Evolutionary conservation across 2,797 vertebrate species (phyloP).

Genomic region (Syngnathus acus): DNA sequence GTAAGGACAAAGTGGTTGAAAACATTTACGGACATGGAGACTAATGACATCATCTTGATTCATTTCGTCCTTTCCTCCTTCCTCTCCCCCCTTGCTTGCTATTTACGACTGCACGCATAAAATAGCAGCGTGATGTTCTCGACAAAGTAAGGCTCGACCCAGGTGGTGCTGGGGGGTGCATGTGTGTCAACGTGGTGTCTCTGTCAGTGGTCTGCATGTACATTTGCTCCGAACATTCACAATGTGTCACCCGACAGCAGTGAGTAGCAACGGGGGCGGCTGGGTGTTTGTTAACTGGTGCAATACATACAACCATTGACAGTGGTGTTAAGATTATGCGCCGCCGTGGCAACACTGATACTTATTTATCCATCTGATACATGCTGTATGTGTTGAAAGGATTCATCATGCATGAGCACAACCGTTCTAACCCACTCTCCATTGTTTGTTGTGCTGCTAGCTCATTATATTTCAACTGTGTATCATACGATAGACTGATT

Average conservation of each 20-base stretch:
- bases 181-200: conserved; percentile 47
- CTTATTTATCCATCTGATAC: background rate
- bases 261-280: background rate
- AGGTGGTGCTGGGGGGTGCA: conserved; percentile 9
- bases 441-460: background rate
- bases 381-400: background rate
- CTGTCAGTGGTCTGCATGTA: conserved; percentile 66
- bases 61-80: background rate
- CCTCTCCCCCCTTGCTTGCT: conserved; percentile 28
- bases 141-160: conserved; percentile 75
- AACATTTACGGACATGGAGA: background rate
- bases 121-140: conserved; percentile 81
- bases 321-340: background rate
- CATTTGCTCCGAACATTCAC: conserved; percentile 25
- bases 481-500: background rate
- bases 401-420: background rate
- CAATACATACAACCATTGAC: background rate
- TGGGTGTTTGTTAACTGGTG: background rate
- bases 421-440: background rate
- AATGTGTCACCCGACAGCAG: background rate
- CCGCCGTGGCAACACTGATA: background rate
- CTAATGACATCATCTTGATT: background rate
- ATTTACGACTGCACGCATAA: conserved; percentile 39
- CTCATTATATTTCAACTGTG: background rate
- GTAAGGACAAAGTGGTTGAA: background rate